Percentiles rank a stretch among this genome's conserved stretches.
phyloP scores from a whole-genome alignment of 2,113 vertebrate genomes.

The Macrotus californicus region DNA sequence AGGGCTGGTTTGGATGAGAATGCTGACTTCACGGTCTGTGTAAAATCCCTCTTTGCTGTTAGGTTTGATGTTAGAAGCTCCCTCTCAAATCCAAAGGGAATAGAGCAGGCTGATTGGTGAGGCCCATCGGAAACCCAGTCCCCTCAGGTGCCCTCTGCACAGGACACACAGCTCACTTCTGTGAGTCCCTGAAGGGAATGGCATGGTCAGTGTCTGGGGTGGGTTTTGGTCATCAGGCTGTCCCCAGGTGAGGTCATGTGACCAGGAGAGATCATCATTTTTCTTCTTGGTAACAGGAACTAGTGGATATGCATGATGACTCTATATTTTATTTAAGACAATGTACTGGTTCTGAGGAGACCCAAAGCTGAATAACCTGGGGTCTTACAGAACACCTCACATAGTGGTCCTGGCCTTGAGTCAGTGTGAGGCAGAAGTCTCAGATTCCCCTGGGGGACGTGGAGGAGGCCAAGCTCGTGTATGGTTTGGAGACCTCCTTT shows the following conservation, averaged over 20 bases:
- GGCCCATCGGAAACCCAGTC: neutral
- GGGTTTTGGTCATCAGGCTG: neutral
- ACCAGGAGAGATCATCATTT: neutral
- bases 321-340: neutral
- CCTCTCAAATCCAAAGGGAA: neutral
- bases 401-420: neutral
- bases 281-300: neutral
- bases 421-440: neutral
- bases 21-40: neutral
- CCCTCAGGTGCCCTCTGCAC: too few species aligned
- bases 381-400: neutral
- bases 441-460: neutral
- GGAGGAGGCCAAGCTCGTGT: neutral
- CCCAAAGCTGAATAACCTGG: neutral
- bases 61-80: neutral
- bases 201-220: neutral
- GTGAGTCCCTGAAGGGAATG: neutral
- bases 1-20: neutral
- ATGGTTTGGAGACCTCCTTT: neutral
- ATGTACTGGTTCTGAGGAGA: neutral
- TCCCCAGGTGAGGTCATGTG: neutral
- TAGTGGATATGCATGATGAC: neutral
- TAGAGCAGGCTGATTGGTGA: neutral
- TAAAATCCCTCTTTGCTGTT: neutral
- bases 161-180: accelerated